Conservation (phyloP, 1,140 invertebrate genomes). For the Drosophila ananassae region DNA sequence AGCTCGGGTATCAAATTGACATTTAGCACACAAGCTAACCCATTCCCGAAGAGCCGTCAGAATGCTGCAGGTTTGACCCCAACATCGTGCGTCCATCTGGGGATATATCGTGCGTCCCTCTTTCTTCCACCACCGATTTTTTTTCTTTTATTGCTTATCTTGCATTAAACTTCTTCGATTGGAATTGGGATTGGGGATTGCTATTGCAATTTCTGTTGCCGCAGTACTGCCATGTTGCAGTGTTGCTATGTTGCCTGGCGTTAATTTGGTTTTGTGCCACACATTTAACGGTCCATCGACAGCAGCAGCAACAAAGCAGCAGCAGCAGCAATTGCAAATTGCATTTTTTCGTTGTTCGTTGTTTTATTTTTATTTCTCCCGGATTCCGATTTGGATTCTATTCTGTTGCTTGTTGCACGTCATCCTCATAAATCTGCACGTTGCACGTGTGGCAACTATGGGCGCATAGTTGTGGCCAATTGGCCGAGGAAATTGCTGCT, state of each 20-base stretch:
- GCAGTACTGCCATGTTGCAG: slow-evolving; percentile 7
- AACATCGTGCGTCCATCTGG: slow-evolving; percentile 68
- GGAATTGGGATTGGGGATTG: slow-evolving; percentile 24
- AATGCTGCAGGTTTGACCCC: slow-evolving; percentile 56
- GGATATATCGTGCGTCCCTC: slow-evolving; percentile 2
- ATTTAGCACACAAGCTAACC: slow-evolving; percentile 68
- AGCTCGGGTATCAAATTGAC: slow-evolving; percentile 73
- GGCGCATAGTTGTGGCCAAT: slow-evolving; percentile 66
- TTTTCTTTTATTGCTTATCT: slow-evolving; percentile 65
- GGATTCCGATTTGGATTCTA: slow-evolving; percentile 5
- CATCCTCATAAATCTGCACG: slow-evolving; percentile 64
- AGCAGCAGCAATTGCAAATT: slow-evolving; percentile 71
- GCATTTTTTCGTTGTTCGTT: slow-evolving; percentile 43
- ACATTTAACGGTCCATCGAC: slow-evolving; percentile 65
- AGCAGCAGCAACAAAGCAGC: background rate
- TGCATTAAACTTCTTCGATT: slow-evolving; percentile 67
- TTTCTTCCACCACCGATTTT: slow-evolving; percentile 16
- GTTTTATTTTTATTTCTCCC: slow-evolving; percentile 24
- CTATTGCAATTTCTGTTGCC: slow-evolving; percentile 32
- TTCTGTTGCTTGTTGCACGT: slow-evolving; percentile 45
- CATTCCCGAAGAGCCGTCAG: slow-evolving; percentile 19
- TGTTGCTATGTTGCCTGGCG: slow-evolving; percentile 44
- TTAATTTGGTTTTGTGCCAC: slow-evolving; percentile 77
- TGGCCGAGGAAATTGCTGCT: slow-evolving; percentile 60
- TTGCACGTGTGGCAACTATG: slow-evolving; percentile 36